Conservation (phyloP, 2,113 vertebrate genomes). For the Rhabdornis inornatus region DNA sequence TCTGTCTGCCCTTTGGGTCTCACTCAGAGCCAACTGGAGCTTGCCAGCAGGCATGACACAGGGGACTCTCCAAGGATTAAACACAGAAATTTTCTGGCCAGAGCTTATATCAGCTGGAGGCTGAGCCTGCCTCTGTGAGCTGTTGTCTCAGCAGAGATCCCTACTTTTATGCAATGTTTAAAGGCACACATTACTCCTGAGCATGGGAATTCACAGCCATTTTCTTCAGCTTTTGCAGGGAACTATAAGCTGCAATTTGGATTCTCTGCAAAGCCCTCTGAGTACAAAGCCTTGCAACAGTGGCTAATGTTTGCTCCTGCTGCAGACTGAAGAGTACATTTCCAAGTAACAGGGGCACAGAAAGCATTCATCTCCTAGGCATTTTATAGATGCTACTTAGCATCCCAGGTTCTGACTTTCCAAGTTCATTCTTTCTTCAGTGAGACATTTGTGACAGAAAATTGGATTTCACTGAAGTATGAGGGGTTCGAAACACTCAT, state of each 20-base stretch:
- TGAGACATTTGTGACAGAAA: slow-evolving; percentile 48
- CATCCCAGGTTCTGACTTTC: not conserved
- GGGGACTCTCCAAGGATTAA: not conserved
- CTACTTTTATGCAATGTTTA: not conserved
- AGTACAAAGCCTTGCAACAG: not conserved
- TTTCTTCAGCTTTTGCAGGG: not conserved
- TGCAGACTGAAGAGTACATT: not conserved
- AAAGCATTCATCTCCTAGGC: not conserved
- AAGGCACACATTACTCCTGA: not conserved
- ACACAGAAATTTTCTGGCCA: not conserved
- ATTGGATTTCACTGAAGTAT: slow-evolving; percentile 65
- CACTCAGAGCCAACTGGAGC: not conserved
- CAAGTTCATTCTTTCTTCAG: not conserved
- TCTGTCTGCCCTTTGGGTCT: not conserved
- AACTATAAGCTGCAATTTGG: not conserved
- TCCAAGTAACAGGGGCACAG: not conserved
- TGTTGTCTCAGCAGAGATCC: not conserved
- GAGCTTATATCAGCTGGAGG: not conserved
- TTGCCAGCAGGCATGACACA: rapidly evolving
- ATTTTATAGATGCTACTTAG: not conserved
- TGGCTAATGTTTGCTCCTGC: not conserved
- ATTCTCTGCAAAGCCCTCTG: slow-evolving; percentile 7
- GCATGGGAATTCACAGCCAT: not conserved
- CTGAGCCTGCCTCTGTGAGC: not conserved
- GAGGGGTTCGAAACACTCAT: slow-evolving; percentile 50